These are phyloP conservation scores for Trichacis sp. DNA, from an alignment of 2,888 invertebrate species.

Conservation along the genomic window DNA sequence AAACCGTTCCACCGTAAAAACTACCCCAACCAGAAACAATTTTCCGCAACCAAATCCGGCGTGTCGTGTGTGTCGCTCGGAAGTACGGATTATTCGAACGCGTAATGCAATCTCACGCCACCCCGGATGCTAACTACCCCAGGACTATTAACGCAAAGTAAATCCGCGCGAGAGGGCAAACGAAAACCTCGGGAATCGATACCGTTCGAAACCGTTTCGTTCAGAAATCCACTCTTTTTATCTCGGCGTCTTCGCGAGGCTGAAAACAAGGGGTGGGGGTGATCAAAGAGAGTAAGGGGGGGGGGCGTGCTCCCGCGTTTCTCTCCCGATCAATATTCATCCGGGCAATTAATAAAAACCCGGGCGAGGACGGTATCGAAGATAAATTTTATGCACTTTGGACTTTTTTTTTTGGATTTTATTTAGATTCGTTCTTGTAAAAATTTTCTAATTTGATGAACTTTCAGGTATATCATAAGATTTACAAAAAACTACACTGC, in stretches of 20 bases:
- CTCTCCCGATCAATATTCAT: background rate
- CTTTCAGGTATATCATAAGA: no score
- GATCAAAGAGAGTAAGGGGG: no score
- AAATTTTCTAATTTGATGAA: no score
- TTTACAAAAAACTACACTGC: no score
- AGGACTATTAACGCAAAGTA: conserved; percentile 8
- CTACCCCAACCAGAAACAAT: no score
- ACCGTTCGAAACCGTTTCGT: background rate
- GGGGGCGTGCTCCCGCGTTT: background rate
- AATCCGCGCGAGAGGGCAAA: background rate
- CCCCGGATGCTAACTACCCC: background rate
- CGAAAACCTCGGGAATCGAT: background rate
- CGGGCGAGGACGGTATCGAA: background rate
- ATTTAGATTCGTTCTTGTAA: no score
- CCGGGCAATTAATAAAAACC: background rate
- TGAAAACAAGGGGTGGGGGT: no score
- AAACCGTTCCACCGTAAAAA: no score
- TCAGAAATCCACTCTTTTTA: background rate
- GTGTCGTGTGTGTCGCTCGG: background rate
- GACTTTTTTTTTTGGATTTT: background rate
- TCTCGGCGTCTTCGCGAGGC: background rate
- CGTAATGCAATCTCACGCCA: conserved; percentile 6
- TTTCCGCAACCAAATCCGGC: no score
- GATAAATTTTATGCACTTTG: background rate
- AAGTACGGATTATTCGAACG: background rate